Conservation (phyloP, 2,113 vertebrate species). For the Narcine bancroftii region DNA sequence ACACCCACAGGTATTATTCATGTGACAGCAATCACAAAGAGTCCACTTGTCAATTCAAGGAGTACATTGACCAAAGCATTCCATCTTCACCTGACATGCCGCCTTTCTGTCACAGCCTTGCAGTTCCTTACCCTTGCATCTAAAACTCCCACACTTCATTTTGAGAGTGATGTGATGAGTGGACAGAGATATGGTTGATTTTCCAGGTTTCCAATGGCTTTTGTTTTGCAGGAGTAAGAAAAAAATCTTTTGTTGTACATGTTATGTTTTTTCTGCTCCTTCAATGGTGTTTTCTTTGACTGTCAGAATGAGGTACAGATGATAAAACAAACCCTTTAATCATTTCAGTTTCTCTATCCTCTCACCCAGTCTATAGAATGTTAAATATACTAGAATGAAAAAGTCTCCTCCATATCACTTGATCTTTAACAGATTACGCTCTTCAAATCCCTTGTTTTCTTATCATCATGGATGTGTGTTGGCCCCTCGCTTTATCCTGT, state of each 20-base stretch:
- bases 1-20: slow-evolving; percentile 73
- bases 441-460: slow-evolving; percentile 29
- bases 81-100: slow-evolving; percentile 64
- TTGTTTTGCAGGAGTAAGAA: slow-evolving; percentile 1
- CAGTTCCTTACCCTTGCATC: slow-evolving; percentile 52
- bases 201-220: slow-evolving; percentile 27
- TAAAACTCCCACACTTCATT: slow-evolving; percentile 38
- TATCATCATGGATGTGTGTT: slow-evolving; percentile 19
- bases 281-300: slow-evolving; percentile 37
- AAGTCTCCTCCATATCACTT: slow-evolving; percentile 20
- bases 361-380: background rate
- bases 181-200: slow-evolving; percentile 53
- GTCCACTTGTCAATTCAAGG: slow-evolving; percentile 43
- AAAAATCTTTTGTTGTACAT: slow-evolving; percentile 3
- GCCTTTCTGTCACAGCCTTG: slow-evolving; percentile 50
- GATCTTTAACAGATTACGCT: slow-evolving; percentile 30
- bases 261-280: slow-evolving; percentile 25
- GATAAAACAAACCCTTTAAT: slow-evolving; percentile 31
- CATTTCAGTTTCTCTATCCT: background rate
- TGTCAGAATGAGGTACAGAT: slow-evolving; percentile 34
- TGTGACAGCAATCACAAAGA: slow-evolving; percentile 64
- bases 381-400: slow-evolving; percentile 30
- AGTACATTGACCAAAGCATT: slow-evolving; percentile 50
- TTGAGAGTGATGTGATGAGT: slow-evolving; percentile 54
- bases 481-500: slow-evolving; percentile 1